phyloP scores from a whole-genome alignment of 1,140 invertebrate species.

The Fopius arisanus region DNA sequence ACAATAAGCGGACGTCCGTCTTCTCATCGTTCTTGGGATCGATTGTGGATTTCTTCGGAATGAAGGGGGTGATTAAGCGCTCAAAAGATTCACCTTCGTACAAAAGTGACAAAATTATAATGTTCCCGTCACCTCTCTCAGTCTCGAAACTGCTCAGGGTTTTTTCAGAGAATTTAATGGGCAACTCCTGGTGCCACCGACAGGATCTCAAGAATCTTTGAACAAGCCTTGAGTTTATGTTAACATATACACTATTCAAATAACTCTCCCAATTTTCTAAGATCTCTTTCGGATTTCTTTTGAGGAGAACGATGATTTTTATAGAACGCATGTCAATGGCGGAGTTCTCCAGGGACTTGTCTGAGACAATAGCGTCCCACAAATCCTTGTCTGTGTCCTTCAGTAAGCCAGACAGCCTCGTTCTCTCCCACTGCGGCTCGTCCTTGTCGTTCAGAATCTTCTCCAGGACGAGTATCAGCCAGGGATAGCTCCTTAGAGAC shows the following conservation, averaged over 20 bases:
- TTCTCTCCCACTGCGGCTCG: not conserved
- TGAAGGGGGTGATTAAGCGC: conserved; percentile 36
- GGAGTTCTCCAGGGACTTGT: not conserved
- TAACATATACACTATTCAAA: not conserved
- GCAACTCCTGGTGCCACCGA: conserved; percentile 53
- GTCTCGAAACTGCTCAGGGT: conserved; percentile 21
- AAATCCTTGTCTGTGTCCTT: not conserved
- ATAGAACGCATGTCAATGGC: not conserved
- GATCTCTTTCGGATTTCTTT: not conserved
- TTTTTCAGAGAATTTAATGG: conserved; percentile 42
- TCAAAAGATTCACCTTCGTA: conserved; percentile 35
- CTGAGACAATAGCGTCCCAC: not conserved
- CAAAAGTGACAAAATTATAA: conserved; percentile 35
- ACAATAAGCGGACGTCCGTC: not conserved
- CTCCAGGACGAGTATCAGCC: not conserved
- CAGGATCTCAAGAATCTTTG: conserved; percentile 38
- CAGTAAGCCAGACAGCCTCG: not conserved
- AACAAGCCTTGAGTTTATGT: not conserved
- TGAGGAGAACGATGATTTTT: not conserved
- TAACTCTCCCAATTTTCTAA: conserved; percentile 41
- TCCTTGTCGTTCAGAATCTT: not conserved
- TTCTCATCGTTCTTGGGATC: conserved; percentile 18
- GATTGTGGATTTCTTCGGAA: conserved; percentile 28
- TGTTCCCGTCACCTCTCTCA: not conserved
- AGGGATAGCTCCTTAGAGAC: not conserved